A percentile compares a stretch with the other conserved stretches of the same genome.
These are phyloP conservation scores for Mamestra brassicae DNA, from an alignment of 2,888 invertebrate genomes.

Conservation along the genomic window DNA sequence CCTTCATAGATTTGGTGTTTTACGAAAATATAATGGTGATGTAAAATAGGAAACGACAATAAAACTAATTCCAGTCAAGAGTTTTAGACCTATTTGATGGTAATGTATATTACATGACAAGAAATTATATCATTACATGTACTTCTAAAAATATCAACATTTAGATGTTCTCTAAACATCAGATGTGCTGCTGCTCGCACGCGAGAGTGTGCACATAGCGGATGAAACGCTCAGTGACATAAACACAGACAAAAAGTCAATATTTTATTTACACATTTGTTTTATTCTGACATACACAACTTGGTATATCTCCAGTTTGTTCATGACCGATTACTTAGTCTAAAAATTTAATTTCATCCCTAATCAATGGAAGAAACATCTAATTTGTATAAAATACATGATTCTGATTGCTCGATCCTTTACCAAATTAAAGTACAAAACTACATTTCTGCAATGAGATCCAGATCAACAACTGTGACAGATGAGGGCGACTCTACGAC, in stretches of 20 bases:
- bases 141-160: slow-evolving; percentile 46
- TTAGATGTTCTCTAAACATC: slow-evolving; percentile 31
- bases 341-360: slow-evolving; percentile 84
- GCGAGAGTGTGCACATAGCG: slow-evolving; percentile 26
- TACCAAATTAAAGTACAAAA: slow-evolving; percentile 87
- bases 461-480: slow-evolving; percentile 80
- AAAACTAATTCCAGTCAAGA: slow-evolving; percentile 63
- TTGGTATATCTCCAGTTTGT: slow-evolving; percentile 88
- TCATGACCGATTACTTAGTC: slow-evolving; percentile 89
- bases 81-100: slow-evolving; percentile 52
- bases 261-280: slow-evolving; percentile 89
- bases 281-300: slow-evolving; percentile 87
- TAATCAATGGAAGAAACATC: slow-evolving; percentile 88
- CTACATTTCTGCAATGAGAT: slow-evolving; percentile 88
- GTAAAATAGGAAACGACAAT: slow-evolving; percentile 43
- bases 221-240: slow-evolving; percentile 57
- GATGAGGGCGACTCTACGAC: slow-evolving; percentile 73
- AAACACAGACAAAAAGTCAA: slow-evolving; percentile 86
- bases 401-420: slow-evolving; percentile 85
- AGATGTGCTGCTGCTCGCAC: slow-evolving; percentile 26
- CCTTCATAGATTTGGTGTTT: not conserved
- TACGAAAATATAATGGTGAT: not conserved
- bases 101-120: slow-evolving; percentile 48
- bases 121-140: slow-evolving; percentile 36
- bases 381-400: slow-evolving; percentile 89